Evolutionary conservation across 1,140 invertebrate genomes (phyloP).

Genomic region (Nixonia krombeini): DNA sequence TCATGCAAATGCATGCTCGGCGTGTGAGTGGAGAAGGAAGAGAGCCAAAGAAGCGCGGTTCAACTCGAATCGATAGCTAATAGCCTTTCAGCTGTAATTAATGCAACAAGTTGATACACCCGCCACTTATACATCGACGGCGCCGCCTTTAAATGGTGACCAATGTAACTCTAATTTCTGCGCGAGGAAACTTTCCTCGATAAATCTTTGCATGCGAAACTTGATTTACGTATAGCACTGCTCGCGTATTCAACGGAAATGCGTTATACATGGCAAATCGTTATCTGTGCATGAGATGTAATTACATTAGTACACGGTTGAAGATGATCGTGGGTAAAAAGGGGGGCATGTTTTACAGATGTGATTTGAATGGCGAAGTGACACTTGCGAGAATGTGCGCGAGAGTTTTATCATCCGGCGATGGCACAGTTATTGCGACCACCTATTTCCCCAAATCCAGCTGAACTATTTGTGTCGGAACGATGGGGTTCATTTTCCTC

Average conservation of each 20-base stretch:
- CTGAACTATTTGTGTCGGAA: constrained; percentile 26
- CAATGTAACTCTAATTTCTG: too few species aligned
- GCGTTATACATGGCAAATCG: too few species aligned
- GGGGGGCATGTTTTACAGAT: too few species aligned
- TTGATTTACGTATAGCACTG: too few species aligned
- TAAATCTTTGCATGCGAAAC: too few species aligned
- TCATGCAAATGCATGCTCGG: constrained; percentile 32
- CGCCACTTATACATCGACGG: constrained; percentile 63
- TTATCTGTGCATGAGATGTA: too few species aligned
- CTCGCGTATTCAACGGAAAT: constrained; percentile 4
- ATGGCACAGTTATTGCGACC: neutral
- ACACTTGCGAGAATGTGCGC: too few species aligned
- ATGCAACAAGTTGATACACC: constrained; percentile 72
- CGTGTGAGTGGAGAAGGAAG: constrained; percentile 43
- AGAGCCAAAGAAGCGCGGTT: constrained; percentile 58
- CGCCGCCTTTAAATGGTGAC: constrained; percentile 52
- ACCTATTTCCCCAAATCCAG: constrained; percentile 21
- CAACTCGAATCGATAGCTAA: constrained; percentile 69
- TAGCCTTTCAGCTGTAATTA: constrained; percentile 68
- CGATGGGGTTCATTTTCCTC: constrained; percentile 32
- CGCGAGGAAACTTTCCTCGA: too few species aligned
- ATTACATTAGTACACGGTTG: too few species aligned
- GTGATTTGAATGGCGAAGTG: too few species aligned
- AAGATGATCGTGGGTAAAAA: too few species aligned
- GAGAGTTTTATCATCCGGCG: too few species aligned